Evolutionary conservation across 1,140 invertebrate genomes (phyloP).

Genomic region (Drosophila punjabiensis): DNA sequence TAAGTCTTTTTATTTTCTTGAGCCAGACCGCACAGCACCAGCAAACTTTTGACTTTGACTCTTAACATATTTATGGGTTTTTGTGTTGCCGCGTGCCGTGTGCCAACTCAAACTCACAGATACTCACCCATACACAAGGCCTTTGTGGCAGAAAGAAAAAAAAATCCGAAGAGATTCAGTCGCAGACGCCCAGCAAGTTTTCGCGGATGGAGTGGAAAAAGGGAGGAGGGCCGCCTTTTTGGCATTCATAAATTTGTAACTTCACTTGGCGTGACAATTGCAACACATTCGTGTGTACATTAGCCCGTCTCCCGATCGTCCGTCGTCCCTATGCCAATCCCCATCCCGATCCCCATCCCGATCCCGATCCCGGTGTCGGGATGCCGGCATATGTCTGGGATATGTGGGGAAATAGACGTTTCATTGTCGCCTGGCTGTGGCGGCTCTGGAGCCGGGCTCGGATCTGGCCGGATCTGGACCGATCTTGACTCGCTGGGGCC

Average conservation of each 20-base stretch:
- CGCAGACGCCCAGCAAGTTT: slow-evolving; percentile 36
- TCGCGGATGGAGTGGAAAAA: slow-evolving; percentile 25
- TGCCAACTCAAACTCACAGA: slow-evolving; percentile 52
- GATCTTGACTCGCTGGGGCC: slow-evolving; percentile 21
- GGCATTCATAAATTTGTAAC: slow-evolving; percentile 85
- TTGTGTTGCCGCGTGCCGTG: slow-evolving; percentile 75
- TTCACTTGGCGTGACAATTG: slow-evolving; percentile 85
- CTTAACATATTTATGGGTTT: slow-evolving; percentile 82
- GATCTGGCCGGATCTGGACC: slow-evolving; percentile 20
- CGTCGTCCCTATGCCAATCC: slow-evolving; percentile 48
- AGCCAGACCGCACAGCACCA: slow-evolving; percentile 50
- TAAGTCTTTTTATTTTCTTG: slow-evolving; percentile 23
- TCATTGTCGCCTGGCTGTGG: slow-evolving; percentile 75
- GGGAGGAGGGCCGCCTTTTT: slow-evolving; percentile 63
- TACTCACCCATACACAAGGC: slow-evolving; percentile 18
- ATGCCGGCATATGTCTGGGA: slow-evolving; percentile 36
- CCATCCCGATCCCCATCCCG: background rate
- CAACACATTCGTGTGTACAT: slow-evolving; percentile 83
- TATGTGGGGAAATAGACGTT: slow-evolving; percentile 82
- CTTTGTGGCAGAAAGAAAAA: slow-evolving; percentile 2
- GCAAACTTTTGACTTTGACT: slow-evolving; percentile 79
- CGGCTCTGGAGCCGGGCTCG: slow-evolving; percentile 2
- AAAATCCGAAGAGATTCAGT: slow-evolving; percentile 2
- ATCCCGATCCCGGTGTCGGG: slow-evolving; percentile 8
- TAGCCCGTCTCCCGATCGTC: slow-evolving; percentile 71